Conservation (phyloP, 2,113 vertebrate genomes). For the Neofelis nebulosa region DNA sequence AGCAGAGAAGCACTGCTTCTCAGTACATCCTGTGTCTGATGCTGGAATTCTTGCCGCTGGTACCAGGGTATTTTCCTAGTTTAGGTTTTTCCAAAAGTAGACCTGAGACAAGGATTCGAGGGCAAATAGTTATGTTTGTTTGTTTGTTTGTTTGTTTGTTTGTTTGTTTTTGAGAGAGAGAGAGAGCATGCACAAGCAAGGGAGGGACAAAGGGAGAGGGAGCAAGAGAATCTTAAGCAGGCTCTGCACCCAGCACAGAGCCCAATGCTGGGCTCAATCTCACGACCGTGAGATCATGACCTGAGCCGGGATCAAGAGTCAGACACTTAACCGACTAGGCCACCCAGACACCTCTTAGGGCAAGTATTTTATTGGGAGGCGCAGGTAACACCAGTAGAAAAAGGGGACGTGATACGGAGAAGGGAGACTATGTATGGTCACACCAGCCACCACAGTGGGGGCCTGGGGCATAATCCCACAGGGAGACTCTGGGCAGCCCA, state of each 20-base stretch:
- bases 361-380: not conserved
- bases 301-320: no score
- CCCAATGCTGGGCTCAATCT: no score
- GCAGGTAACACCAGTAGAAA: not conserved
- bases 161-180: no score
- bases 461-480: not conserved
- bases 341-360: not conserved
- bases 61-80: not conserved
- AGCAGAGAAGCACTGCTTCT: not conserved
- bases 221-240: no score
- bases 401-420: not conserved
- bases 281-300: no score
- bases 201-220: no score
- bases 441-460: not conserved
- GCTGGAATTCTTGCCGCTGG: not conserved
- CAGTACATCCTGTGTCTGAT: not conserved
- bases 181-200: no score
- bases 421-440: not conserved
- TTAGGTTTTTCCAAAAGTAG: not conserved
- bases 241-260: no score
- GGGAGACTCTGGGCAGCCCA: not conserved
- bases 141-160: no score
- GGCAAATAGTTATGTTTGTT: not conserved
- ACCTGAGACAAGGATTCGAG: not conserved
- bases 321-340: no score